phyloP scores from a whole-genome alignment of 2,888 invertebrate species.

The Caenorhabditis japonica region DNA sequence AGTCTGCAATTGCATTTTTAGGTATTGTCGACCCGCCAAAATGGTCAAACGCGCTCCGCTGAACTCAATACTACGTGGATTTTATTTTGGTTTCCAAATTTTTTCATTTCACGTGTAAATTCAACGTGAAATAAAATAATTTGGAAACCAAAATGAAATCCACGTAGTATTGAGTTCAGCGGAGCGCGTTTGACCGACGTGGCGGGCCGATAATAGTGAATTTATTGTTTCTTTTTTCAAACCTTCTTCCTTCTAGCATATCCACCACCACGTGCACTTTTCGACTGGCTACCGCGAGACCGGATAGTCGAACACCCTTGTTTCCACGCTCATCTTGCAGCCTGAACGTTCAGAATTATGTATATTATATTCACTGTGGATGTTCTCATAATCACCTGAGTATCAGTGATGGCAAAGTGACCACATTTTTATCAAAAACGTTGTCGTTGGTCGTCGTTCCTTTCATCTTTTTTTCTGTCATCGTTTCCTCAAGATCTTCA shows the following conservation, averaged over 20 bases:
- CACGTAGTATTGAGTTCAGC: too few species aligned
- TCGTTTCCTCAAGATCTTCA: slow-evolving; percentile 38
- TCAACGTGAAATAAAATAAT: too few species aligned
- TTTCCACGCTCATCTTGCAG: slow-evolving; percentile 62
- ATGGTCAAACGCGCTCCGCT: too few species aligned
- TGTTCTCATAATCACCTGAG: slow-evolving; percentile 49
- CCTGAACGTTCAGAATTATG: slow-evolving; percentile 38
- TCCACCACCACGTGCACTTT: slow-evolving; percentile 64
- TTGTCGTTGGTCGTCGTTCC: slow-evolving; percentile 22
- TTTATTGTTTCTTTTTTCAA: not conserved
- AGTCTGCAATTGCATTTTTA: slow-evolving; percentile 25
- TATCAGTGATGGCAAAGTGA: slow-evolving; percentile 58
- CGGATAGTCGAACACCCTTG: slow-evolving; percentile 60
- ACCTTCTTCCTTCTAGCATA: slow-evolving; percentile 44
- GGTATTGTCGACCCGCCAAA: too few species aligned
- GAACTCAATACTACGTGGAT: too few species aligned
- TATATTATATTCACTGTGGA: too few species aligned
- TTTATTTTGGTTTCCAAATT: too few species aligned
- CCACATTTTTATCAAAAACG: slow-evolving; percentile 38
- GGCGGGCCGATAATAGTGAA: too few species aligned
- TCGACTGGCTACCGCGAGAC: slow-evolving; percentile 56
- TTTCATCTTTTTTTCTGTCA: slow-evolving; percentile 19
- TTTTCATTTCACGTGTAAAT: too few species aligned
- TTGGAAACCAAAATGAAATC: too few species aligned
- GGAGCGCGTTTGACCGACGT: too few species aligned